These are phyloP conservation scores for Muscicapa comitata DNA, from an alignment of 2,797 vertebrate genomes.

Conservation along the genomic window DNA sequence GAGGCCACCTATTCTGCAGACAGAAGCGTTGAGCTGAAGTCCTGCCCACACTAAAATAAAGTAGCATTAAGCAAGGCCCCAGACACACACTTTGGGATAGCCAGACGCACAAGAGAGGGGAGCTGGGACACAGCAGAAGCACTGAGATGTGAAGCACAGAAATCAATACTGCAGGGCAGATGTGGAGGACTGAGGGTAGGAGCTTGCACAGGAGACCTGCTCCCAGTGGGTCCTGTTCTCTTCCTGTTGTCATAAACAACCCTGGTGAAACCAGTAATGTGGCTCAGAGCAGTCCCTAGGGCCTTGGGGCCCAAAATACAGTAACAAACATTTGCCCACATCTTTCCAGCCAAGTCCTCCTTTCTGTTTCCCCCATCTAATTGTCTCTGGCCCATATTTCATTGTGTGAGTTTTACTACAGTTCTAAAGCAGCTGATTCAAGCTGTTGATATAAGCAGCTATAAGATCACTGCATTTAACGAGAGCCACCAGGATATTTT, in stretches of 20 bases:
- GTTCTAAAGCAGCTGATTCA: not conserved
- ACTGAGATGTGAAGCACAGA: not conserved
- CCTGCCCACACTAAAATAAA: not conserved
- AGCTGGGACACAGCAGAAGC: not conserved
- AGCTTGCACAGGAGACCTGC: fast-evolving
- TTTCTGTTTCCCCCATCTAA: not conserved
- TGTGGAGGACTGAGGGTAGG: not conserved
- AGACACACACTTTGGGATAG: fast-evolving
- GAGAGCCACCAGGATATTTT: not conserved
- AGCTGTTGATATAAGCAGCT: not conserved
- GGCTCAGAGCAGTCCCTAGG: not conserved
- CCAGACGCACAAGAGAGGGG: not conserved
- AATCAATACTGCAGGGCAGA: fast-evolving
- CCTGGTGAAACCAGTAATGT: not conserved
- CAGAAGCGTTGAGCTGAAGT: not conserved
- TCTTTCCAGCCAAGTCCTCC: not conserved
- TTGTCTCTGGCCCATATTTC: not conserved
- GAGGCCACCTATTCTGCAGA: not conserved
- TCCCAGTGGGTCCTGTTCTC: not conserved
- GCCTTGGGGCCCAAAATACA: not conserved
- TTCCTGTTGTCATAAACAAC: not conserved
- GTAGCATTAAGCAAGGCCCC: not conserved
- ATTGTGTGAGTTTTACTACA: not conserved
- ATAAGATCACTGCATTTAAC: not conserved
- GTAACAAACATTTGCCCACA: not conserved